Evolutionary conservation across 1,140 invertebrate genomes (phyloP), one percentile per base, ranked within the genome.

Genomic region (Diabrotica virgifera): DNA sequence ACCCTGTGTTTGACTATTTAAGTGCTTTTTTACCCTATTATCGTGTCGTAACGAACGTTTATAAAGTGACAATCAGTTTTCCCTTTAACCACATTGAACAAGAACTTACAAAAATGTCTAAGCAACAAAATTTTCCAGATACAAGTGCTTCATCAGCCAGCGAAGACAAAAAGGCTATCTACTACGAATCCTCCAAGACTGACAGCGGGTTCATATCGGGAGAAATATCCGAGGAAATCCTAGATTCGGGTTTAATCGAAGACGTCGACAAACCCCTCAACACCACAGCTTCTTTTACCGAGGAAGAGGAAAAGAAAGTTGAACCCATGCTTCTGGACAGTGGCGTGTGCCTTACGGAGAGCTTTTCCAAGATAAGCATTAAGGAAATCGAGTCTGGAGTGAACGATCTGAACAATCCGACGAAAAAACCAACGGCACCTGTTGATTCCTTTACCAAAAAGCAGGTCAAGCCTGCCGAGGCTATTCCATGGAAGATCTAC

Each of bases 181-280:
- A 66, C 9, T 73, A 67, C 68, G 74, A 76, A 50, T 74, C 69
- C 13, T 75, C 71, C 36, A 71, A 53, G 55, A 63, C 65, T 14
- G 80, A 82, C 60, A 85, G 84, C 51, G 85, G 85, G 5, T 86
- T 86, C 71, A 68, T 86, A 10, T 86, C 85, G 5, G 80, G 82
- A 63, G 80, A 78, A 13, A 83, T 57, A 57, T 66, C 68, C 9
- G 59, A 61, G 9, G 63, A 70, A 54, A 54, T 62, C 3, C 11
- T 7, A 7, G 36, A 46, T 62, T 36, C 36, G 0, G 58, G 24
- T 13, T 5, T 50, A 13, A 36, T 10, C 37, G 4, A 59, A 51
- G 35, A 11, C 7, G 37, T 37, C 7, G 12, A 5, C n/a, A 46
- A 50, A 37, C 7, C 36, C 8, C 12, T 24, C 7, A 50, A 14